Percentiles rank a stretch among this genome's conserved stretches.
phyloP scores from a whole-genome alignment of 2,888 invertebrate genomes.

The Aethes cnicana region DNA sequence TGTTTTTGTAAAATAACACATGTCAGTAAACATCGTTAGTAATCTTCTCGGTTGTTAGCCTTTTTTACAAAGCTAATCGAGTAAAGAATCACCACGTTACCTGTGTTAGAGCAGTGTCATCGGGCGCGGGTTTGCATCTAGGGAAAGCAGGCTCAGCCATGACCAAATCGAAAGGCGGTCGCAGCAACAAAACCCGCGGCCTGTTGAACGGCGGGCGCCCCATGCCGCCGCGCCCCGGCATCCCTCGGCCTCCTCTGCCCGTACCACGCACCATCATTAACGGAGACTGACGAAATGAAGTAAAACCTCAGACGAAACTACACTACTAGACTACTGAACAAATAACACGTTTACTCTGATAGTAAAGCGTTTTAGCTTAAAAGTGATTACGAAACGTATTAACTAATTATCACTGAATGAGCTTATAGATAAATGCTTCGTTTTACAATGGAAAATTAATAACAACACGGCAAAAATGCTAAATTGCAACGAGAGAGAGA shows the following conservation, averaged over 20 bases:
- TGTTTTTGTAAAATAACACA: too few species aligned
- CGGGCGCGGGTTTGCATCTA: conserved; percentile 88
- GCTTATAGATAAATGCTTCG: not conserved
- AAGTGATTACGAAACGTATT: not conserved
- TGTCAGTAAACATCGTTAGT: too few species aligned
- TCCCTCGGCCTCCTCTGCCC: conserved; percentile 86
- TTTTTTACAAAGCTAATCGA: too few species aligned
- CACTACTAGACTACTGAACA: not conserved
- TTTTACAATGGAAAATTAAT: not conserved
- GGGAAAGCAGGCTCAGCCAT: conserved; percentile 95
- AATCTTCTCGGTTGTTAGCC: too few species aligned
- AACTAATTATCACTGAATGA: not conserved
- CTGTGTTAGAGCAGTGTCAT: conserved; percentile 92
- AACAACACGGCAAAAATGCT: conserved; percentile 1
- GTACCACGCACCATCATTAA: conserved; percentile 86
- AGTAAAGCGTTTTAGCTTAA: conserved; percentile 3
- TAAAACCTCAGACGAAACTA: not conserved
- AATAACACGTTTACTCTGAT: conserved; percentile 20
- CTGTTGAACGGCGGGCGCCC: conserved; percentile 74
- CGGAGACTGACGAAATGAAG: conserved; percentile 13
- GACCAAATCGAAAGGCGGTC: conserved; percentile 93
- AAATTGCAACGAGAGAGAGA: conserved; percentile 17
- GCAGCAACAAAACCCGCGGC: conserved; percentile 70
- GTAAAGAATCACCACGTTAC: conserved; percentile 57
- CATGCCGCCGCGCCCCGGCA: conserved; percentile 84